phyloP scores from a whole-genome alignment of 2,797 vertebrate species.

The Meda fulgida region DNA sequence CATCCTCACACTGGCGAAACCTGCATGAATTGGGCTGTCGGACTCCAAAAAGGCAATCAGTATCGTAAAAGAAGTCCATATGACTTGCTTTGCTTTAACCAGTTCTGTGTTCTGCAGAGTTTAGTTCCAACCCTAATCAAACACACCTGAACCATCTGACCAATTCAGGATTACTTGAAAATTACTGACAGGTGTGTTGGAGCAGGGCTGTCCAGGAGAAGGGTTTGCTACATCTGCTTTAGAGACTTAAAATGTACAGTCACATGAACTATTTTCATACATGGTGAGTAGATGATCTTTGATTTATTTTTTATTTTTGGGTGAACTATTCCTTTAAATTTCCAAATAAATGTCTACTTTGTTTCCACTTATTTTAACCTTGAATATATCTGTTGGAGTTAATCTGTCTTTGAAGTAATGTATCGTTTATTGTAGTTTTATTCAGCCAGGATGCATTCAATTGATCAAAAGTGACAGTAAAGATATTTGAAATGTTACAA shows the following conservation, averaged over 20 bases:
- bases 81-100: background rate
- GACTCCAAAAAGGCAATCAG: background rate
- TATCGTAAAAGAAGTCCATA: background rate
- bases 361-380: background rate
- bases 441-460: background rate
- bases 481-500: background rate
- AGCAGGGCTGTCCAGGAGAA: background rate
- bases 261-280: background rate
- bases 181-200: constrained; percentile 1
- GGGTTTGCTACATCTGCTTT: background rate
- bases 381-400: background rate
- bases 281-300: background rate
- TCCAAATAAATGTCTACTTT: too few species aligned
- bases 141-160: background rate
- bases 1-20: background rate
- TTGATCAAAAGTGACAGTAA: background rate
- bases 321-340: background rate
- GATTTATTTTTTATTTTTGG: background rate
- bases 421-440: background rate
- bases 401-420: background rate
- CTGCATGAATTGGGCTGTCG: background rate
- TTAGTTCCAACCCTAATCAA: background rate
- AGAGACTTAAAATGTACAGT: background rate
- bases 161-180: background rate
- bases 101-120: background rate